These are phyloP conservation scores for Onychostruthus taczanowskii DNA, from an alignment of 2,113 vertebrate species.

Conservation along the genomic window DNA sequence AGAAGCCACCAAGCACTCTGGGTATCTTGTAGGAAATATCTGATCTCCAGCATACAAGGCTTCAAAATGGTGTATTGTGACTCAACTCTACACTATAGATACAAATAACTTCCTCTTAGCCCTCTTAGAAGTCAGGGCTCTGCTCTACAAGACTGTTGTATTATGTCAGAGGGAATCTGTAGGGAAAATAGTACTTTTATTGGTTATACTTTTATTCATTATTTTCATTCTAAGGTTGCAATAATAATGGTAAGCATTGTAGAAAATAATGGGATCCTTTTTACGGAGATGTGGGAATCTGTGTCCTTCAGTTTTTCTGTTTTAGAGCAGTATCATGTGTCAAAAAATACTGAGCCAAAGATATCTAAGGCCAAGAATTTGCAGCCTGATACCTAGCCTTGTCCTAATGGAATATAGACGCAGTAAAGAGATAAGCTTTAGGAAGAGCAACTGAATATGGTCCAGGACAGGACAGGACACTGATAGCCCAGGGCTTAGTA, in stretches of 20 bases:
- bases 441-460: not conserved
- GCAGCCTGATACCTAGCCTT: not conserved
- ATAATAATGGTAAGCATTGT: not conserved
- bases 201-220: not conserved
- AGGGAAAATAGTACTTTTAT: not conserved
- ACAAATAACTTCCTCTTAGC: not conserved
- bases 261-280: not conserved
- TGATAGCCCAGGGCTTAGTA: fast-evolving
- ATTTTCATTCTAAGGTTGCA: not conserved
- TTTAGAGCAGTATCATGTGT: not conserved
- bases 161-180: not conserved
- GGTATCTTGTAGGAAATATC: not conserved
- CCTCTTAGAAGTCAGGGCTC: not conserved
- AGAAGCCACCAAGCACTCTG: not conserved
- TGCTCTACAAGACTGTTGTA: not conserved
- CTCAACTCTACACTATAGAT: not conserved
- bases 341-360: not conserved
- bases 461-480: not conserved
- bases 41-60: not conserved
- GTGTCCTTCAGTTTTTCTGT: not conserved
- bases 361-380: not conserved
- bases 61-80: not conserved
- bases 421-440: not conserved
- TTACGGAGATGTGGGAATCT: not conserved
- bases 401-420: not conserved